phyloP scores from a whole-genome alignment of 2,888 invertebrate species.

The Pachycephus smyrnensis region DNA sequence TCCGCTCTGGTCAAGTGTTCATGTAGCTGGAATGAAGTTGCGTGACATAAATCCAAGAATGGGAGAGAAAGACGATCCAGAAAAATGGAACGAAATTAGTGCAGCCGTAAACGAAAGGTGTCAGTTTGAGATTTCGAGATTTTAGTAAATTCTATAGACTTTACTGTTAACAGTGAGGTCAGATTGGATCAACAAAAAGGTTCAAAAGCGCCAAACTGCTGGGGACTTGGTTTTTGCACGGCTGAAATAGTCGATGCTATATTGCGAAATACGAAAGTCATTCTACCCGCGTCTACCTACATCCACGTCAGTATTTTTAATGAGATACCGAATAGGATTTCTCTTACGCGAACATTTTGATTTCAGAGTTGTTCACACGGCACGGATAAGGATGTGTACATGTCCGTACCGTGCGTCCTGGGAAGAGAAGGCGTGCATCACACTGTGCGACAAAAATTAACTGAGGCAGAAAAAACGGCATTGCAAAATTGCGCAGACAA shows the following conservation, averaged over 20 bases:
- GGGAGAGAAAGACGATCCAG: slow-evolving; percentile 70
- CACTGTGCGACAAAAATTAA: slow-evolving; percentile 68
- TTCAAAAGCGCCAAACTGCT: slow-evolving; percentile 60
- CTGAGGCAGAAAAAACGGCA: slow-evolving; percentile 54
- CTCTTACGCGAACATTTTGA: slow-evolving; percentile 8
- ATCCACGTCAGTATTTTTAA: slow-evolving; percentile 58
- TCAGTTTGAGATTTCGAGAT: slow-evolving; percentile 6
- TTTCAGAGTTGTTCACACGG: slow-evolving; percentile 65
- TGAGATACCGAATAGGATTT: slow-evolving; percentile 12
- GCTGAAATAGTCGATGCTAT: slow-evolving; percentile 65
- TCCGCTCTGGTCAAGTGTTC: slow-evolving; percentile 76
- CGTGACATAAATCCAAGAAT: slow-evolving; percentile 70
- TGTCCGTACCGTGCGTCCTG: slow-evolving; percentile 71
- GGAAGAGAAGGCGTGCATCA: slow-evolving; percentile 67
- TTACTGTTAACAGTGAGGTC: slow-evolving; percentile 32
- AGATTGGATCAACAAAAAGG: slow-evolving; percentile 46
- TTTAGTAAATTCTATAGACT: neutral
- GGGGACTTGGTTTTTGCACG: slow-evolving; percentile 67
- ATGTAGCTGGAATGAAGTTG: slow-evolving; percentile 73
- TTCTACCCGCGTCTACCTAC: slow-evolving; percentile 65
- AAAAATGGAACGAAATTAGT: slow-evolving; percentile 67
- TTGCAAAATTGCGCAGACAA: slow-evolving; percentile 55
- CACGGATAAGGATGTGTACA: slow-evolving; percentile 71
- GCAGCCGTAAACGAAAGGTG: slow-evolving; percentile 50
- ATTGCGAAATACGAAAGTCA: slow-evolving; percentile 64